Conservation (phyloP, 1,140 invertebrate species). For the Venustaconcha ellipsiformis region DNA sequence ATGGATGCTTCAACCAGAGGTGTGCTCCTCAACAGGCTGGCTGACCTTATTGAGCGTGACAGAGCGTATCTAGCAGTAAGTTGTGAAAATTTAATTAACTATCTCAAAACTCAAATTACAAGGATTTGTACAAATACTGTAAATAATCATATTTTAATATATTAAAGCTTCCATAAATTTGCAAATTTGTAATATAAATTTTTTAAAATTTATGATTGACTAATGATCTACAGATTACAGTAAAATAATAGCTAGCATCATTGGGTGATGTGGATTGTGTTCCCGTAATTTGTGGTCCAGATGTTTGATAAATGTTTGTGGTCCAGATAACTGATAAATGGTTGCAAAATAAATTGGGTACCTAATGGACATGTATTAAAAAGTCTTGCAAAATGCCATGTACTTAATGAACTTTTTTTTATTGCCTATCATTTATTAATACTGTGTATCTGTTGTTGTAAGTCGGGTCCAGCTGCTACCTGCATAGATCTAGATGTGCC, state of each 20-base stretch:
- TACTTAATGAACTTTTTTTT: too few relatives aligned
- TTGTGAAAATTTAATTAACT: constrained; percentile 2
- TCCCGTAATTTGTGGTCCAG: too few relatives aligned
- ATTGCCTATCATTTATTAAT: too few relatives aligned
- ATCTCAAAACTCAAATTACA: background rate
- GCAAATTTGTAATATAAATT: background rate
- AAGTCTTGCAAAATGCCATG: too few relatives aligned
- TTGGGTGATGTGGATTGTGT: background rate
- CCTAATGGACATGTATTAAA: too few relatives aligned
- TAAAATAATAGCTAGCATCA: background rate
- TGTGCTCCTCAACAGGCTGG: constrained; percentile 80
- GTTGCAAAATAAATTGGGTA: too few relatives aligned
- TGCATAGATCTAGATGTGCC: too few relatives aligned
- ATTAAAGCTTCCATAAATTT: background rate
- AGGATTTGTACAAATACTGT: background rate
- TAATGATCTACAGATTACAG: background rate
- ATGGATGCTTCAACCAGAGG: constrained; percentile 93
- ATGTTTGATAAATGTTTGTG: too few relatives aligned
- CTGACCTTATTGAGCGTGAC: constrained; percentile 83
- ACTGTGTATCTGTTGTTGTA: too few relatives aligned
- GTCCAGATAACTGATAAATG: too few relatives aligned
- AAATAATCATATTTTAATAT: background rate
- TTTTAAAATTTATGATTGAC: background rate
- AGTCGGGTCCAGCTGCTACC: too few relatives aligned
- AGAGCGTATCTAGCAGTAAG: constrained; percentile 77